These are phyloP conservation scores for Trisateles emortualis DNA, from an alignment of 2,888 invertebrate genomes.

Conservation along the genomic window DNA sequence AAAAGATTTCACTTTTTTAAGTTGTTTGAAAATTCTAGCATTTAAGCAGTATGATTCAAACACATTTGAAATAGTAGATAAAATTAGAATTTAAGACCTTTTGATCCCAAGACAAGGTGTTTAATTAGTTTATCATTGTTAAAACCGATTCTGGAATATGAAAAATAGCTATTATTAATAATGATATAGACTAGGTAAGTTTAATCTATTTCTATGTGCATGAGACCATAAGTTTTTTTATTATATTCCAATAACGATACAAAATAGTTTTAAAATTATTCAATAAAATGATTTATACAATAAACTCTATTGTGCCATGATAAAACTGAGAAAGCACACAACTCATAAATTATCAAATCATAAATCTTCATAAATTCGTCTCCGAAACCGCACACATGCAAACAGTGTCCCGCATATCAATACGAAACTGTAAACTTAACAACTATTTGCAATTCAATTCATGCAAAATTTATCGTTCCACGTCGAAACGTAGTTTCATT, in stretches of 20 bases:
- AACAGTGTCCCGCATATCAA: constrained; percentile 52
- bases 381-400: constrained; percentile 29
- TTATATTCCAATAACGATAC: not conserved
- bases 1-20: too few species aligned
- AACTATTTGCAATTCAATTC: constrained; percentile 72
- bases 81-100: too few species aligned
- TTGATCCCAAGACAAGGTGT: too few species aligned
- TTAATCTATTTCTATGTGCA: too few species aligned
- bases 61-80: too few species aligned
- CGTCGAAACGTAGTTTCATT: constrained; percentile 50
- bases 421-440: constrained; percentile 60
- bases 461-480: constrained; percentile 64
- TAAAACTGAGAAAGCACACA: constrained; percentile 11
- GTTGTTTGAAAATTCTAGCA: too few species aligned
- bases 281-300: not conserved
- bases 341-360: constrained; percentile 48
- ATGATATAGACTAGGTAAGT: too few species aligned
- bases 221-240: too few species aligned
- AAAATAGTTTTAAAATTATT: not conserved
- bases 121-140: too few species aligned
- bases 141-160: too few species aligned
- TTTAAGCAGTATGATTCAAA: too few species aligned
- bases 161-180: too few species aligned
- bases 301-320: constrained; percentile 9
- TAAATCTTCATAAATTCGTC: constrained; percentile 41